phyloP scores from a whole-genome alignment of 2,113 vertebrate species.

The Lutjanus erythropterus region DNA sequence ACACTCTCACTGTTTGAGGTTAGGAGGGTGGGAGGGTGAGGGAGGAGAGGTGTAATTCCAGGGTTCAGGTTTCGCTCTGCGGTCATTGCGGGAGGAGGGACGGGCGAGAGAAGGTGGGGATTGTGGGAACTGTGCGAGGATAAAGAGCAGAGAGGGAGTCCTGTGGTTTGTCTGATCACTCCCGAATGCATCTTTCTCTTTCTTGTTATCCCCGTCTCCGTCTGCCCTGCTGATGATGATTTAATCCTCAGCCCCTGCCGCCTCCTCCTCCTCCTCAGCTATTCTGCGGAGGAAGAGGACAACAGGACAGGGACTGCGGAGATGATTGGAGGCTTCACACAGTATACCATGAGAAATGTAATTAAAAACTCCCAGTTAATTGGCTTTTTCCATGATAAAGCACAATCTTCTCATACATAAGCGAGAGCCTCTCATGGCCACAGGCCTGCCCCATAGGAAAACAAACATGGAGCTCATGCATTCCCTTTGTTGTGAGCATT shows the following conservation, averaged over 20 bases:
- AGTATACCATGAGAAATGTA: conserved; percentile 70
- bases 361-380: conserved; percentile 81
- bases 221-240: conserved; percentile 61
- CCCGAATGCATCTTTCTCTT: conserved; percentile 72
- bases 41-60: conserved; percentile 74
- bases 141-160: conserved; percentile 78
- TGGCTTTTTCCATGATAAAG: conserved; percentile 82
- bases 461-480: conserved; percentile 63
- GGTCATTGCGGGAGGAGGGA: conserved; percentile 75
- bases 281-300: conserved; percentile 51
- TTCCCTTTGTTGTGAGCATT: conserved; percentile 75
- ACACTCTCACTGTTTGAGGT: conserved; percentile 65
- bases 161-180: conserved; percentile 73
- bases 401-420: conserved; percentile 75
- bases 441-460: conserved; percentile 72
- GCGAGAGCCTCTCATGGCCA: conserved; percentile 66
- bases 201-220: conserved; percentile 70
- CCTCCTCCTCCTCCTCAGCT: conserved; percentile 52
- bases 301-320: conserved; percentile 62
- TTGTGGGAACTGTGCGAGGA: conserved; percentile 75
- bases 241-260: conserved; percentile 61
- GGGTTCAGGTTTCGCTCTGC: conserved; percentile 83
- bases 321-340: conserved; percentile 64
- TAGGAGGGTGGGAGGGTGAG: conserved; percentile 14
- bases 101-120: conserved; percentile 66